Evolutionary conservation across 2,113 vertebrate genomes (phyloP).

Genomic region (Apaloderma vittatum): DNA sequence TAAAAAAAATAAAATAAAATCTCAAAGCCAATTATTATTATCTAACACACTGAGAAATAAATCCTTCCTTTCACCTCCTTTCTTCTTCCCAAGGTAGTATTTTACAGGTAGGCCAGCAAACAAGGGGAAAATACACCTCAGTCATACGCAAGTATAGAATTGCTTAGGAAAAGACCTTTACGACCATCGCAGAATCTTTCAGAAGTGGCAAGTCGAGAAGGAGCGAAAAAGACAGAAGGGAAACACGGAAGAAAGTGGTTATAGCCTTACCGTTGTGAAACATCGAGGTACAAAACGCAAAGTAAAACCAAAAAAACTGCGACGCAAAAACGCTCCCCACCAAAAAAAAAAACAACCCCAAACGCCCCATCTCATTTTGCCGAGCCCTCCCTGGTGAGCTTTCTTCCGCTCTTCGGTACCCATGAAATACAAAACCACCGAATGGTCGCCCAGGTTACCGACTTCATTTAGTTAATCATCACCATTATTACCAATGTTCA

Average conservation of each 20-base stretch:
- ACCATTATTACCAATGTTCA: conserved; percentile 87
- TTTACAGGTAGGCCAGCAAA: not conserved
- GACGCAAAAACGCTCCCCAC: not conserved
- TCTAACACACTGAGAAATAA: not conserved
- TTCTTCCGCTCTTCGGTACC: conserved; percentile 82
- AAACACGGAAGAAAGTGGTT: conserved; percentile 73
- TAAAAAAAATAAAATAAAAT: not conserved
- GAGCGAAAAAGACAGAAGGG: not conserved
- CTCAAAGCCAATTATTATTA: not conserved
- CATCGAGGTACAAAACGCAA: conserved; percentile 78
- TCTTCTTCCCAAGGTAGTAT: not conserved
- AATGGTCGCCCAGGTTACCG: conserved; percentile 85
- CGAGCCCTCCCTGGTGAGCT: conserved; percentile 76
- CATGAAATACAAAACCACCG: conserved; percentile 88
- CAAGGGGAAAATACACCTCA: not conserved
- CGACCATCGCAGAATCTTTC: not conserved
- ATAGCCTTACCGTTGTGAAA: conserved; percentile 85
- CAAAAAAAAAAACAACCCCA: not conserved
- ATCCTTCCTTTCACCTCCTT: not conserved
- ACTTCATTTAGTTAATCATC: conserved; percentile 93
- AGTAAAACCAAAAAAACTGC: not conserved
- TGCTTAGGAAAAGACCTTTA: too few species aligned
- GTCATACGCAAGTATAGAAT: not conserved
- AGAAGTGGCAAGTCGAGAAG: conserved; percentile 19
- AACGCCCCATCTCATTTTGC: conserved; percentile 79